Conservation (phyloP, 2,888 invertebrate species). For the Caenorhabditis sulstoni region DNA sequence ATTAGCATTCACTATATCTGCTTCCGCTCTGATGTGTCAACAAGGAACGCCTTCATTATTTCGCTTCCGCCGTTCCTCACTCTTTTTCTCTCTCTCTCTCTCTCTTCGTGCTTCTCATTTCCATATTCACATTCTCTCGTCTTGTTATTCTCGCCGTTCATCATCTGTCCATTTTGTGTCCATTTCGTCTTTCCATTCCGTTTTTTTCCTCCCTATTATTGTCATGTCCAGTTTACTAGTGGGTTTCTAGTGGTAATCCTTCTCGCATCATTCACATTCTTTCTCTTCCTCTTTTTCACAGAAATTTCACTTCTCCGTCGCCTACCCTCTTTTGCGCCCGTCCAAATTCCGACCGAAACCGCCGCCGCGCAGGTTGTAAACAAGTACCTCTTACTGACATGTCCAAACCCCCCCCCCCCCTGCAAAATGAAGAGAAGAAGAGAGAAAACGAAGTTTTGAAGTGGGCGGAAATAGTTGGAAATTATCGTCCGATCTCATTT, state of each 20-base stretch:
- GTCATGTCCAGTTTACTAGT: neutral
- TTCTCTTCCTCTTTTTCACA: slow-evolving; percentile 2
- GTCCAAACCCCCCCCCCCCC: neutral
- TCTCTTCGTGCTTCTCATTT: neutral
- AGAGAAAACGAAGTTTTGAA: neutral
- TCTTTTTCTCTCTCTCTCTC: neutral
- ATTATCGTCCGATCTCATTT: slow-evolving; percentile 18
- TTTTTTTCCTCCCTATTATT: neutral
- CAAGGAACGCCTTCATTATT: too few relatives aligned
- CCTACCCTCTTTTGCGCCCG: neutral
- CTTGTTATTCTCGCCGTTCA: too few relatives aligned
- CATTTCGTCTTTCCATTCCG: neutral
- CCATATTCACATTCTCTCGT: neutral
- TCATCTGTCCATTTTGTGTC: neutral
- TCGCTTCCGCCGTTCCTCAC: neutral
- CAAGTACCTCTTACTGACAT: slow-evolving; percentile 36
- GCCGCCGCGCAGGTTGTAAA: slow-evolving; percentile 44
- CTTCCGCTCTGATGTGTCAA: too few relatives aligned
- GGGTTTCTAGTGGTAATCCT: slow-evolving; percentile 38
- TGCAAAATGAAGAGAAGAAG: neutral
- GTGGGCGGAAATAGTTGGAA: neutral
- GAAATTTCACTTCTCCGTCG: slow-evolving; percentile 2
- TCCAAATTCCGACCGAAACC: slow-evolving; percentile 2
- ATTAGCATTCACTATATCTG: too few relatives aligned
- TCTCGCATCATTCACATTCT: slow-evolving; percentile 42